phyloP scores from a whole-genome alignment of 2,888 invertebrate species.

The Lamellibrachia satsuma region DNA sequence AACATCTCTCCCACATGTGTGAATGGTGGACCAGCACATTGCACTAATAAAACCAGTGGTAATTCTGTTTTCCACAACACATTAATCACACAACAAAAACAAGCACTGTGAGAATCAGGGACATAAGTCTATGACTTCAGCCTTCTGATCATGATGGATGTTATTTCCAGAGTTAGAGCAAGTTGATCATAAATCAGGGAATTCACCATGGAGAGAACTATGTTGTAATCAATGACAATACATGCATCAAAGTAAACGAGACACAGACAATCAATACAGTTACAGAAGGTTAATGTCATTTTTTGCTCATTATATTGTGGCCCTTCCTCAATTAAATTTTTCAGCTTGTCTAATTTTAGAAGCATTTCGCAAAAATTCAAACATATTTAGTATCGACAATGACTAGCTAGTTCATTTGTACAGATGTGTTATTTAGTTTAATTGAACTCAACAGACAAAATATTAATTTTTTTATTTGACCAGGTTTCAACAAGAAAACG shows the following conservation, averaged over 20 bases:
- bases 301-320: neutral
- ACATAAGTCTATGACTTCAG: neutral
- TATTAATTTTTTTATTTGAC: too few relatives aligned
- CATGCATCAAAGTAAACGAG: neutral
- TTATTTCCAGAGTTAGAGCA: neutral
- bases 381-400: too few relatives aligned
- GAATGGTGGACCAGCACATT: neutral
- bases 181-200: neutral
- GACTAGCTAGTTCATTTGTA: too few relatives aligned
- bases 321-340: too few relatives aligned
- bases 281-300: neutral
- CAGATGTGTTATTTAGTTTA: too few relatives aligned
- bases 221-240: neutral
- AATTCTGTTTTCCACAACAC: slow-evolving; percentile 5
- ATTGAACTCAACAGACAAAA: too few relatives aligned
- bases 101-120: neutral
- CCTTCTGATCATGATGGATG: neutral
- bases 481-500: too few relatives aligned
- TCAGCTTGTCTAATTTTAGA: too few relatives aligned
- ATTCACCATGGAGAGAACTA: neutral
- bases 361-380: too few relatives aligned
- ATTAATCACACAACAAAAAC: neutral
- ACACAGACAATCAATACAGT: neutral
- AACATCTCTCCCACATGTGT: neutral
- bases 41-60: neutral